Base-by-base conservation (phyloP, 2,797 vertebrate species). In the Sternarchorhynchus goeldii region DNA sequence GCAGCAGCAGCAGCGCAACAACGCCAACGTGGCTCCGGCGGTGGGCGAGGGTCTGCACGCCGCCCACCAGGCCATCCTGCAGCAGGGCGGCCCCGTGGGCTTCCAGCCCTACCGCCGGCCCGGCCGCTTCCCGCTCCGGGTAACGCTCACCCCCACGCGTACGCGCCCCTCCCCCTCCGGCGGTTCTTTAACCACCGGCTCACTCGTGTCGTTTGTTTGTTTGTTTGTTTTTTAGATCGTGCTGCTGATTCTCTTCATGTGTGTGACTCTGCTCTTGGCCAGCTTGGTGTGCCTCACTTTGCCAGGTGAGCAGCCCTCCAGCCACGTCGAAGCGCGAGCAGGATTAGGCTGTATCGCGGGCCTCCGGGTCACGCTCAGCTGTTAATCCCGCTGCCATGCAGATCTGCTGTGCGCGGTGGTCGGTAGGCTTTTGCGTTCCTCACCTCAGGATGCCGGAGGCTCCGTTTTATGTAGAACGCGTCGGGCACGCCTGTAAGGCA, bases 51-150 rank as follows among this genome's bases (percentile, higher is more conserved):
- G 98, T 62, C 92, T 99, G 69, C 97, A 99, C 55, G 97, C 97
- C 6, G 98, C 97, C 66, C 98, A 99, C 87, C 97, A 99, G 91
- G 98, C 98, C 92, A 99, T 99, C 85, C 92, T 99, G 72, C 98
- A 99, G 72, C 98, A 99, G 86, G 98, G 97, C 36, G 98, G 97
- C 3, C 97, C 97, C 39, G 95, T 99, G 20, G 98, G 97, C 83
- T 99, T 99, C 89, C 98, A 99, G 91, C 98, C 98, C 73, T 99
- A 99, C 87, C 96, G 94, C 55, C 94, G 96, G 81, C 97, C 98
- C 81, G 91, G 96, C 74, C 93, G 96, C 84, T 99, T 99, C 87
- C 95, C 97, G 0, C 93, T 99, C 88, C 95, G 97, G 94, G 97
- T 99, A 91, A 3, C 7, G 16, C 18, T 25, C 25, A 25, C 25